phyloP scores from a whole-genome alignment of 2,113 vertebrate genomes.

The Thalassoma bifasciatum region DNA sequence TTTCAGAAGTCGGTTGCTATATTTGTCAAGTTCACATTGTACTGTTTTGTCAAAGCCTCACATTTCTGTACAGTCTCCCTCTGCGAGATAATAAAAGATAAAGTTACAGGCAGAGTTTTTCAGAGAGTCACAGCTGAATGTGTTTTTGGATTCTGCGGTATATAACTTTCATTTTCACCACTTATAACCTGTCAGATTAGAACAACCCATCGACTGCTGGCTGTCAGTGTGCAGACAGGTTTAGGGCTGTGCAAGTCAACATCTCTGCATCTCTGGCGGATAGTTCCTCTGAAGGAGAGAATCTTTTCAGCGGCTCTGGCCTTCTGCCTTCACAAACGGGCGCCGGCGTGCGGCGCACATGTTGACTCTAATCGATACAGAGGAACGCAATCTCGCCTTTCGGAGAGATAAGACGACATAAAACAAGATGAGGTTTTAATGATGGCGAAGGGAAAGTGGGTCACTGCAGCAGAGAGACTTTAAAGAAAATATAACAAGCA shows the following conservation, averaged over 20 bases:
- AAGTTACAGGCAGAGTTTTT: not conserved
- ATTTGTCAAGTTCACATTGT: not conserved
- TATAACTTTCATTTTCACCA: not conserved
- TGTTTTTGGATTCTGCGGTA: not conserved
- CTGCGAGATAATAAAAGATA: not conserved
- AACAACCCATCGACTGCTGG: not conserved
- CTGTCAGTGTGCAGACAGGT: not conserved
- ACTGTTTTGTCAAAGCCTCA: not conserved
- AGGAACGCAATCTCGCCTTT: slow-evolving; percentile 44
- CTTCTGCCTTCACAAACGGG: no score
- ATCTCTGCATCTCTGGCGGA: not conserved
- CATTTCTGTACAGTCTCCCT: not conserved
- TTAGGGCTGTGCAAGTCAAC: not conserved
- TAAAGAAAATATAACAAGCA: not conserved
- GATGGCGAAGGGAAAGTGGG: slow-evolving; percentile 42
- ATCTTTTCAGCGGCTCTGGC: not conserved
- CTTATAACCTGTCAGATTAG: not conserved
- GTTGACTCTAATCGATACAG: slow-evolving; percentile 40
- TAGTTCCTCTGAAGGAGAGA: not conserved
- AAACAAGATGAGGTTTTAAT: slow-evolving; percentile 42
- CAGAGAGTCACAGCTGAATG: no score
- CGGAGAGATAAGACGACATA: slow-evolving; percentile 51
- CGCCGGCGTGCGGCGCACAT: not conserved
- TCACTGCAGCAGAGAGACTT: slow-evolving; percentile 18
- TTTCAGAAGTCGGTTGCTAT: no score